Evolutionary conservation across 30 jellyfish, hydroid and myxozoan genomes (phyloP), one percentile per base, ranked within the genome.

Genomic region (Pseudorhiza aurosa): DNA sequence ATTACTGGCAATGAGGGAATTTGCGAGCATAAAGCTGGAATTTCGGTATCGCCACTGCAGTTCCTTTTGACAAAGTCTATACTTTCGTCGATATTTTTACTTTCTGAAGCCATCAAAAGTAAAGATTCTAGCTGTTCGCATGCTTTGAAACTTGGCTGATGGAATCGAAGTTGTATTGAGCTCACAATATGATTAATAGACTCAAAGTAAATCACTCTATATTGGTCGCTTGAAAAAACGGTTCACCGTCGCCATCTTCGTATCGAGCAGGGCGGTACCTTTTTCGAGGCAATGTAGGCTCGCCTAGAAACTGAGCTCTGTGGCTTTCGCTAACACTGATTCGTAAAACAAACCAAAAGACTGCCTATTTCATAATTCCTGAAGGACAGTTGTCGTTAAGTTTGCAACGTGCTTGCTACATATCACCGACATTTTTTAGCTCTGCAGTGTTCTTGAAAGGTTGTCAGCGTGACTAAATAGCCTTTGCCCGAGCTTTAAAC

Each of bases 381-480:
- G 31, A 15, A 86, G 79, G 37, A 82, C 67, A 25, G 81, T 57
- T 22, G 29, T 43, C 26, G 91, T 86, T 33, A 75, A 64, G 57
- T 33, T 27, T 55, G 93, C 96, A 49, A 86, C 40, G 19, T 77
- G 65, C 75, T 64, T 31, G 36, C 96, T 58, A 53, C 71, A 56
- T 22, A 75, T 73, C 25, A 94, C 96, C 26, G 81, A 76, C 21
- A 86, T 50, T 64, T 76, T 63, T 53, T 31, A 17, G 10, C 81
- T 80, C 45, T 86, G 92, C 67, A 86, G 32, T 58, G 87, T 75
- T 72, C 55, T 68, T 47, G 96, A 85, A 40, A 75, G 22, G 39
- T 75, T 85, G 43, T 75, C 94, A 21, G 96, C 76, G 42, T 75
- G 81, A 30, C 29, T 55, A 87, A 75, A 86, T 32, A 86, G 80